phyloP scores from a whole-genome alignment of 2,113 vertebrate species.

The Aphyosemion australe region DNA sequence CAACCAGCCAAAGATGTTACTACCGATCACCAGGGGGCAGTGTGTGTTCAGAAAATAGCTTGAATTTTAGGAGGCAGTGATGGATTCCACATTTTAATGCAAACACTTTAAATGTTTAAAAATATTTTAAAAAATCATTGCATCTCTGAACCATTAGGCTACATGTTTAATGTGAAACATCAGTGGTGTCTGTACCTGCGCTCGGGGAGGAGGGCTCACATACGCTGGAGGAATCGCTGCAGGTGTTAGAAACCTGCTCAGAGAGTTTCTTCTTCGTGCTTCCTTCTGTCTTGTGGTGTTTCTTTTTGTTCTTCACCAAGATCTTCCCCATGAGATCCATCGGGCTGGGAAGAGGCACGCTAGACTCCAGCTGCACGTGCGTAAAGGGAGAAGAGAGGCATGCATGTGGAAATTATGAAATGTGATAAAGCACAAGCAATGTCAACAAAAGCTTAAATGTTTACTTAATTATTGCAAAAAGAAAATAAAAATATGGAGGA shows the following conservation, averaged over 20 bases:
- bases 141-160: conserved; percentile 13
- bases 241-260: conserved; percentile 92
- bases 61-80: neutral
- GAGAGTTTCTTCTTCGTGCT: conserved; percentile 93
- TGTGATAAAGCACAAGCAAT: too few relatives aligned
- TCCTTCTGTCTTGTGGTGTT: conserved; percentile 89
- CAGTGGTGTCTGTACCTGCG: conserved; percentile 77
- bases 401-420: neutral
- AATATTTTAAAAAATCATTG: too few relatives aligned
- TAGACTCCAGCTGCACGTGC: conserved; percentile 85
- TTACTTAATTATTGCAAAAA: too few relatives aligned
- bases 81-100: too few relatives aligned
- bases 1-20: too few relatives aligned
- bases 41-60: conserved; percentile 13
- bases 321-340: conserved; percentile 97
- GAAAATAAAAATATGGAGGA: too few relatives aligned
- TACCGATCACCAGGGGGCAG: conserved; percentile 67
- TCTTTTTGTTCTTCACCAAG: conserved; percentile 98
- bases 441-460: too few relatives aligned
- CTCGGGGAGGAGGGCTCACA: conserved; percentile 95
- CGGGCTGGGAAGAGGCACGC: conserved; percentile 91
- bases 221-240: conserved; percentile 91
- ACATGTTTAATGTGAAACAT: conserved; percentile 18
- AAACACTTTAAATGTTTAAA: too few relatives aligned
- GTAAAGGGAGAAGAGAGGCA: neutral